Base-by-base conservation (phyloP, 2,888 invertebrate species). In the Drosophila infuscata region DNA sequence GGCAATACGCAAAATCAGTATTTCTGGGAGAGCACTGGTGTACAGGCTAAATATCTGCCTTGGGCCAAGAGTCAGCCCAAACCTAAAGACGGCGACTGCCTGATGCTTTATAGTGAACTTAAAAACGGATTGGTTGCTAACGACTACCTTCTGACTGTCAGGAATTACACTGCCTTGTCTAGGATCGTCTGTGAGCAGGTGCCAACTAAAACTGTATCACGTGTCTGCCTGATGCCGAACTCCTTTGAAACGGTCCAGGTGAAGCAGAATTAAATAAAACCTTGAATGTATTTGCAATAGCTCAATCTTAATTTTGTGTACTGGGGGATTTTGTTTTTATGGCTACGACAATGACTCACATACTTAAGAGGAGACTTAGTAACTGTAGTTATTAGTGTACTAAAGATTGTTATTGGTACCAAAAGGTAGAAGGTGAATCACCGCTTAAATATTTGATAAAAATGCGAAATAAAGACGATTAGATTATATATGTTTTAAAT, bases 11-110 rank as follows among this genome's bases (percentile, higher is more conserved):
- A 58, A 8, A 20, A 38, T 8, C 3, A 30, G 11, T 87, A 81
- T 46, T 84, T 35, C 30, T 84, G 84, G 84, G 73, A 88, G 41
- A 70, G 46, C 56, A 82, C 81, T 0, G 84, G 88, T 0, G 33
- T 61, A 4, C 30, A 36, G 68, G 75, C 78, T 0, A 3, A 3
- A 0, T 87, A 75, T 43, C 35, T 83, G 9, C 80, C 80, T 15
- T 83, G 83, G 83, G 59, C 57, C 3, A 0, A 35, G 1, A 77
- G 69, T 5, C 63, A 83, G 41, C 83, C 83, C 4, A 30, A 20
- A 1, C 54, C 36, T 0, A 29, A 11, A n/a, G 36, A 36, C 17
- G 54, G 54, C 36, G 54, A 54, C 54, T 54, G 54, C 12, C 36
- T 54, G 17, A 29, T 54, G 54, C 54, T 54, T 6, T 11, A 36